Conservation (phyloP, 2,888 invertebrate genomes). For the Tryphoninae sp. region DNA sequence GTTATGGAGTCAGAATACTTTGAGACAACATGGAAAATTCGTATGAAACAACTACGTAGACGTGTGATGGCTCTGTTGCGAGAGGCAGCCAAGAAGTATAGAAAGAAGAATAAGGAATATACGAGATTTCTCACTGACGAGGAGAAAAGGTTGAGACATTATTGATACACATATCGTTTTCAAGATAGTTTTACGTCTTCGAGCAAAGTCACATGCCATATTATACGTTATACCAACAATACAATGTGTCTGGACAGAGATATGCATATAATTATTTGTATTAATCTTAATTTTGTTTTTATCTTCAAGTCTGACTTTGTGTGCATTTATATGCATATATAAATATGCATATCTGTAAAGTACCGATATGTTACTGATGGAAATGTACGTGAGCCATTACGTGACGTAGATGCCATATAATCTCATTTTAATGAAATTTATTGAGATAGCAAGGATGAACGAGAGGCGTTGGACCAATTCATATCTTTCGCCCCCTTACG, state of each 20-base stretch:
- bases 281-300: conserved; percentile 20
- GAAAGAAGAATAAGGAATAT: conserved; percentile 84
- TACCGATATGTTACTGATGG: not conserved
- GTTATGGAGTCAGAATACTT: conserved; percentile 76
- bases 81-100: conserved; percentile 67
- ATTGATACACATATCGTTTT: not conserved
- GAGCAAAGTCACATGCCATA: not conserved
- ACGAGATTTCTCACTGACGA: conserved; percentile 86
- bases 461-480: not conserved
- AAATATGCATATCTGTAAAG: not conserved
- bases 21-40: conserved; percentile 76
- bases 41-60: conserved; percentile 73
- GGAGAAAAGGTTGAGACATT: conserved; percentile 85
- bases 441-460: conserved; percentile 22
- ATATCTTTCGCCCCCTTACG: conserved; percentile 6
- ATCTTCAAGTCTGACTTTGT: not conserved
- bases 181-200: not conserved
- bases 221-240: not conserved
- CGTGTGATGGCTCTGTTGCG: conserved; percentile 71
- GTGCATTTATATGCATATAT: no score
- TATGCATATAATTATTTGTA: conserved; percentile 17
- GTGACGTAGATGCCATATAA: conserved; percentile 2
- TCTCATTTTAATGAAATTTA: conserved; percentile 37
- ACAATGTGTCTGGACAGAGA: not conserved
- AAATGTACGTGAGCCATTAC: conserved; percentile 4